A percentile compares a stretch with the other conserved stretches of the same genome.
Evolutionary conservation across 2,888 invertebrate genomes (phyloP).

Genomic region (Piscicola geometra): DNA sequence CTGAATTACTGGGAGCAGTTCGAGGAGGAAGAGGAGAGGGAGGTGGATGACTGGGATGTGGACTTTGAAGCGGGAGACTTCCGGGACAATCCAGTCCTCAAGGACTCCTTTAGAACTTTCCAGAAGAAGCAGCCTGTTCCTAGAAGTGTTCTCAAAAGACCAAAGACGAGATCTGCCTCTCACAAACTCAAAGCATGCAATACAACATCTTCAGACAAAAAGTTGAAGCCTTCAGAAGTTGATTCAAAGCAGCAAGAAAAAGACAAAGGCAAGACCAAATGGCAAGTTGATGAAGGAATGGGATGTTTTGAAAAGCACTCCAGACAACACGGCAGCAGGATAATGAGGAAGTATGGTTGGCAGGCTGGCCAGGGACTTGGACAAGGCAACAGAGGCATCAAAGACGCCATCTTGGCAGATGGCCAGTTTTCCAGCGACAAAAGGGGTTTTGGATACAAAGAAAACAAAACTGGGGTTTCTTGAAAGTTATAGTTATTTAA

Average conservation of each 20-base stretch:
- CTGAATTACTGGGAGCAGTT: conserved; percentile 60
- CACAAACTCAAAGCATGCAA: too few species aligned
- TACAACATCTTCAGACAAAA: too few species aligned
- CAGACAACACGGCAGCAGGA: conserved; percentile 56
- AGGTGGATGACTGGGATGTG: conserved; percentile 62
- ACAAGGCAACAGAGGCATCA: conserved; percentile 51
- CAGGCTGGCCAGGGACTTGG: conserved; percentile 59
- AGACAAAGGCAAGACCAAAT: conserved; percentile 53
- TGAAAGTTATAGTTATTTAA: too few species aligned
- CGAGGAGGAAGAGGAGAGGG: conserved; percentile 60
- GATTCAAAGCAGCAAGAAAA: conserved; percentile 35
- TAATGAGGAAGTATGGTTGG: conserved; percentile 60
- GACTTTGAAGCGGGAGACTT: conserved; percentile 59
- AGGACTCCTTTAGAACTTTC: conserved; percentile 43
- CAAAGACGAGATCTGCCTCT: neutral
- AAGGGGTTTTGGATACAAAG: conserved; percentile 42
- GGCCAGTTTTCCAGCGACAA: conserved; percentile 47
- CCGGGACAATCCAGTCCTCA: conserved; percentile 58
- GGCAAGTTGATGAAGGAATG: neutral
- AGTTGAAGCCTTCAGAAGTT: too few species aligned
- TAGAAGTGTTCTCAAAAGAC: neutral
- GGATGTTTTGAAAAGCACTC: conserved; percentile 24
- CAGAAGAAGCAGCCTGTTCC: neutral
- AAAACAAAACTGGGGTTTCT: neutral
- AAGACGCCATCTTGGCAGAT: conserved; percentile 51